These are phyloP conservation scores for Holothuria scabra DNA, from an alignment of 53 echinoderm and acorn worm species.

Conservation along the genomic window DNA sequence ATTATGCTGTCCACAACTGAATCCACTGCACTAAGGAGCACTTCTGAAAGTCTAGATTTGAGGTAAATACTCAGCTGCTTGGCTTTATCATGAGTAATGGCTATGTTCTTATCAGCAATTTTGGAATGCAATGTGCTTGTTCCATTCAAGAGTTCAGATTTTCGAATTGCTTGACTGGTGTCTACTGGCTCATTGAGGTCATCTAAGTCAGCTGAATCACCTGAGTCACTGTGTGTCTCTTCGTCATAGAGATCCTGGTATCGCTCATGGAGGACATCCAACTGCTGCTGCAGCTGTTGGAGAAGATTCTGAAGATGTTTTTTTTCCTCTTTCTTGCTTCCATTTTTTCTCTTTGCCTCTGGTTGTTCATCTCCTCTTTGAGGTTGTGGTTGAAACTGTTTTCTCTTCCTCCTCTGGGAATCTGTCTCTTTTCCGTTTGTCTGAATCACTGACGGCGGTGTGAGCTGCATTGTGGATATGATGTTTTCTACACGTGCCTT, in stretches of 20 bases:
- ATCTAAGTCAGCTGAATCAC: slow-evolving; percentile 85
- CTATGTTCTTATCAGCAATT: slow-evolving; percentile 42
- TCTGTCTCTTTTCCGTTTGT: slow-evolving; percentile 55
- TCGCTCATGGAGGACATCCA: slow-evolving; percentile 87
- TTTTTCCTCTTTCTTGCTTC: slow-evolving; percentile 62
- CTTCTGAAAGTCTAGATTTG: slow-evolving; percentile 70
- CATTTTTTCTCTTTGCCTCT: slow-evolving; percentile 39
- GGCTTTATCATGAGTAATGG: slow-evolving; percentile 53
- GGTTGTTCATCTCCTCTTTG: slow-evolving; percentile 56
- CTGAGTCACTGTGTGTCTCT: slow-evolving; percentile 78
- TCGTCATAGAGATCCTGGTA: slow-evolving; percentile 92
- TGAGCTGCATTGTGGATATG: slow-evolving; percentile 92
- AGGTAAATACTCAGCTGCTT: slow-evolving; percentile 61
- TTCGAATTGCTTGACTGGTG: slow-evolving; percentile 71
- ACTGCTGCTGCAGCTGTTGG: slow-evolving; percentile 85
- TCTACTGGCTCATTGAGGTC: slow-evolving; percentile 89
- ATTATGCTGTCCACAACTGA: slow-evolving; percentile 64
- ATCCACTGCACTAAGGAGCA: slow-evolving; percentile 64
- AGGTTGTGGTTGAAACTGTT: slow-evolving; percentile 87
- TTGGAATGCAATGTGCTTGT: slow-evolving; percentile 32
- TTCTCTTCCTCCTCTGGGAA: slow-evolving; percentile 73
- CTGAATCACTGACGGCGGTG: slow-evolving; percentile 49
- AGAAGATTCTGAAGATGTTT: slow-evolving; percentile 78
- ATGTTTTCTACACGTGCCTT: slow-evolving; percentile 97
- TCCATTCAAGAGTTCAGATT: slow-evolving; percentile 66